A percentile compares a stretch with the other conserved stretches of the same genome.
Evolutionary conservation across 1,140 invertebrate genomes (phyloP).

Genomic region (Calliphora vicina): DNA sequence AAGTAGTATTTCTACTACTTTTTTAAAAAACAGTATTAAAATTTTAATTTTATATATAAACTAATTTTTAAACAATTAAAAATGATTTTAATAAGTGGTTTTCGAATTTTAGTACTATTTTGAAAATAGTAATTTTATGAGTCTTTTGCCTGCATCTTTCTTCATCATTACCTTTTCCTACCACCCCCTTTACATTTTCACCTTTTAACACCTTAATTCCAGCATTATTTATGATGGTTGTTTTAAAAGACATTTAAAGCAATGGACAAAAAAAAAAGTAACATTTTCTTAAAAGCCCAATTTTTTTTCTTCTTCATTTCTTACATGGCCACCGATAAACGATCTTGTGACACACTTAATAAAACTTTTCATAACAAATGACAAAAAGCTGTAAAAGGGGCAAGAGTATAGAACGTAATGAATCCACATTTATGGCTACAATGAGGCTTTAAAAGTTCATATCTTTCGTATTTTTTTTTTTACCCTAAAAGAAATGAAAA

Average conservation of each 20-base stretch:
- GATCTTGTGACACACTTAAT: slow-evolving; percentile 34
- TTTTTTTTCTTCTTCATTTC: not conserved
- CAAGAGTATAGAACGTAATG: not conserved
- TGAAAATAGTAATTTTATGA: too few relatives aligned
- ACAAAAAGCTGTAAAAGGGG: not conserved
- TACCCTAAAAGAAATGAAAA: not conserved
- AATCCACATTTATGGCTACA: slow-evolving; percentile 24
- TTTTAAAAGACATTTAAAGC: not conserved
- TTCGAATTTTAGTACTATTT: too few relatives aligned
- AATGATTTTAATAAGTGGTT: too few relatives aligned
- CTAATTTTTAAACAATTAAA: too few relatives aligned
- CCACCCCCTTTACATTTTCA: too few relatives aligned
- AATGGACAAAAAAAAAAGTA: too few relatives aligned
- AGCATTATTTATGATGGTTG: not conserved
- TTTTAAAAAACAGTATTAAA: too few relatives aligned
- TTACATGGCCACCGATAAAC: slow-evolving; percentile 1
- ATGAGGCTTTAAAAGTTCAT: not conserved
- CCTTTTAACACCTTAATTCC: not conserved
- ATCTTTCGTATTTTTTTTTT: not conserved
- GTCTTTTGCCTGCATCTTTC: too few relatives aligned
- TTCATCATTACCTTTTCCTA: too few relatives aligned
- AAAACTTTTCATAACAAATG: slow-evolving; percentile 5
- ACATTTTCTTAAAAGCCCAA: slow-evolving; percentile 8
- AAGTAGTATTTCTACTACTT: too few relatives aligned
- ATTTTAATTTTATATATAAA: too few relatives aligned